phyloP scores from a whole-genome alignment of 2,797 vertebrate species.

The Chelmon rostratus region DNA sequence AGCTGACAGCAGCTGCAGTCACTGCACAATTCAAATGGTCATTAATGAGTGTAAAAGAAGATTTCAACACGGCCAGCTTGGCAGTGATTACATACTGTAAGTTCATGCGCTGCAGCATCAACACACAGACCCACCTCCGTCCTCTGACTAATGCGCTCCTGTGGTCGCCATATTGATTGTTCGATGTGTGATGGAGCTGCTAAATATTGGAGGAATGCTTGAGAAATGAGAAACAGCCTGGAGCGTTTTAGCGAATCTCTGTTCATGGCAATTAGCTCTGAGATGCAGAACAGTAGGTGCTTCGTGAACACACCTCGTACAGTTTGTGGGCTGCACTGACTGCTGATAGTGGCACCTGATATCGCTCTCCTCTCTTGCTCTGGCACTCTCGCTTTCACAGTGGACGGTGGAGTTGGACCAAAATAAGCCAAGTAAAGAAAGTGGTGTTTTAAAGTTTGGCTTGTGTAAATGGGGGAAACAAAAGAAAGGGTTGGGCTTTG shows the following conservation, averaged over 20 bases:
- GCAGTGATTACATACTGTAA: constrained; percentile 24
- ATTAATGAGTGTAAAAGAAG: constrained; percentile 25
- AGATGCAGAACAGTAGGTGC: constrained; percentile 51
- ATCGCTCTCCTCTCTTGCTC: background rate
- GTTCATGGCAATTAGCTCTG: constrained; percentile 35
- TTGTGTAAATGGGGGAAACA: background rate
- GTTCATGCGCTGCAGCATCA: constrained; percentile 14
- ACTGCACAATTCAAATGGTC: background rate
- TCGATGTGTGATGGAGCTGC: constrained; percentile 29
- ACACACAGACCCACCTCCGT: background rate
- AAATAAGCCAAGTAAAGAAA: constrained; percentile 4
- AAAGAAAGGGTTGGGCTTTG: background rate
- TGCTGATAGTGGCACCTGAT: constrained; percentile 33
- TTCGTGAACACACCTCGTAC: constrained; percentile 46
- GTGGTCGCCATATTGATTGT: constrained; percentile 49
- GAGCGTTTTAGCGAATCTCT: constrained; percentile 15
- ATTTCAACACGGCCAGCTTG: constrained; percentile 25
- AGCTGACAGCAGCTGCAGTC: constrained; percentile 12
- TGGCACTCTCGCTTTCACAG: background rate
- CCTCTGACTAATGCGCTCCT: constrained; percentile 38
- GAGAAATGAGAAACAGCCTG: background rate
- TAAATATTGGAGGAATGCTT: constrained; percentile 38
- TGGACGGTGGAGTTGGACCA: background rate
- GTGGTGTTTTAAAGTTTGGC: background rate
- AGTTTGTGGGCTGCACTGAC: constrained; percentile 28